Percentiles rank a stretch among this genome's conserved stretches.
These are phyloP conservation scores for Bombyx mandarina DNA, from an alignment of 1,140 invertebrate species.

Conservation along the genomic window DNA sequence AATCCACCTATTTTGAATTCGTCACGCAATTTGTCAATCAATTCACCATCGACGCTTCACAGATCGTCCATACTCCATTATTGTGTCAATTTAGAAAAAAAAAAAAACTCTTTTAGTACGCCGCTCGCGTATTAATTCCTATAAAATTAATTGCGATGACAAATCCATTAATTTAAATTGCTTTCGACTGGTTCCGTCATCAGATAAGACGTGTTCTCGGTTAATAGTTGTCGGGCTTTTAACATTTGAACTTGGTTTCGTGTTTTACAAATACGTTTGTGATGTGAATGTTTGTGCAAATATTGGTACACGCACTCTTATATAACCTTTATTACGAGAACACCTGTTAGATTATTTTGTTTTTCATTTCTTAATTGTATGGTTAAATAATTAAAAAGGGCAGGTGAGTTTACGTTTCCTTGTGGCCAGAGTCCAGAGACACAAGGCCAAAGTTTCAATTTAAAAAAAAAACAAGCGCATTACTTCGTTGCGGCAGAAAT, in stretches of 20 bases:
- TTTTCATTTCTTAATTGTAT: too few species aligned
- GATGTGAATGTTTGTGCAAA: too few species aligned
- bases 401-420: too few species aligned
- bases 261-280: neutral
- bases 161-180: constrained; percentile 66
- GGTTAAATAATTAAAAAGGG: too few species aligned
- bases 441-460: too few species aligned
- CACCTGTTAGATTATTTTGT: too few species aligned
- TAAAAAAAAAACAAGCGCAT: too few species aligned
- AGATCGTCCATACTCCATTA: constrained; percentile 51
- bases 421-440: too few species aligned
- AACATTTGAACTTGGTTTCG: constrained; percentile 16
- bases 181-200: constrained; percentile 44
- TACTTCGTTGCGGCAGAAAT: too few species aligned
- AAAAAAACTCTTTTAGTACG: constrained; percentile 45
- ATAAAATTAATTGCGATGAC: constrained; percentile 68
- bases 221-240: constrained; percentile 16
- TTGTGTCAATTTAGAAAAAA: constrained; percentile 55
- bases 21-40: constrained; percentile 69
- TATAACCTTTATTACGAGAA: too few species aligned
- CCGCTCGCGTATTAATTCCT: constrained; percentile 63
- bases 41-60: constrained; percentile 52
- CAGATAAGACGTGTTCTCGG: constrained; percentile 12
- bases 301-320: too few species aligned
- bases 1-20: constrained; percentile 66